Base-by-base conservation (phyloP, 2,113 vertebrate genomes). In the Penelope pileata region DNA sequence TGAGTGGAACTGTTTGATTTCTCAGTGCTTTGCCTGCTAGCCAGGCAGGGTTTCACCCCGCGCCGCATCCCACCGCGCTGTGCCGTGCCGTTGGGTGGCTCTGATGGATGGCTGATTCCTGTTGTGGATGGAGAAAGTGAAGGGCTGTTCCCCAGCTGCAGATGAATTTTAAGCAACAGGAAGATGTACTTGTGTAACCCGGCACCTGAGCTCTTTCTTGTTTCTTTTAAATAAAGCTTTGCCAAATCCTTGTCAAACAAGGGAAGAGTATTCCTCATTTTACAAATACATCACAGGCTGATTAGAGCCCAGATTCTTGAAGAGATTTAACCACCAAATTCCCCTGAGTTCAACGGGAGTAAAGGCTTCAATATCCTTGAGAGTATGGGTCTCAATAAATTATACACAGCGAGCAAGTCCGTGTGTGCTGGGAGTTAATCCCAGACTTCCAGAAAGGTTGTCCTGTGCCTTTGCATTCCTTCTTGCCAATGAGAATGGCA, bases 211-310 rank as follows among this genome's bases (percentile, higher is more conserved):
- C 67, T 64, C 19, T 0, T 0, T 38, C 67, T 45, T 62, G 32
- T 26, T 77, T 30, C 80, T 74, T 22, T 11, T 24, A 59, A 47
- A 58, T 17, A 10, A 34, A 84, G 26, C 68, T 83, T 26, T 58
- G 50, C 54, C 74, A 82, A 90, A 90, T 34, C 58, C 53, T 67
- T 77, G 58, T 83, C 48, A 56, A 93, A 83, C 81, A 90, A 51
- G 48, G 47, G 72, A n/a, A 53, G 11, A 2, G 53, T n/a, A 67
- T 58, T 58, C 86, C 36, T 89, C 29, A 2, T 62, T 90, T 69
- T 32, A 38, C 54, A 66, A 19, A 62, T 12, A 6, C 50, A 83
- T 88, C 76, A 54, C 32, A 86, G 76, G 38, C 24, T 77, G 67
- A 70, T 86, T 29, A 79, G 85, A 93, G n/a, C 50, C n/a, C 1